These are phyloP conservation scores for Euwallacea fornicatus DNA, from an alignment of 1,140 invertebrate species.

Conservation along the genomic window DNA sequence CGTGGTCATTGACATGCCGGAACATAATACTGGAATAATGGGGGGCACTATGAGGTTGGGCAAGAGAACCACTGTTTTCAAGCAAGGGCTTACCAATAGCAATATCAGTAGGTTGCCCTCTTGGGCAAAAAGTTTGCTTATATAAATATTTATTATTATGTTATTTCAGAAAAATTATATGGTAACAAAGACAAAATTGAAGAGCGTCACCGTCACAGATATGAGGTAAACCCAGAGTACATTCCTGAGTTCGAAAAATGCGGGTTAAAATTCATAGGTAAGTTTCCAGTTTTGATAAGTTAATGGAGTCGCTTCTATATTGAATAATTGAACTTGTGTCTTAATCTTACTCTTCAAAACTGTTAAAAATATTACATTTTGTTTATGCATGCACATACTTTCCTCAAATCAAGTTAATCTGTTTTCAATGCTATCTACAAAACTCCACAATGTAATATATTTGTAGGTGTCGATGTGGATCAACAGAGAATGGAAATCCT, in stretches of 20 bases:
- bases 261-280: slow-evolving; percentile 91
- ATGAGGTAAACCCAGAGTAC: slow-evolving; percentile 92
- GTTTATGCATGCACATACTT: too few species aligned
- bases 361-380: too few species aligned
- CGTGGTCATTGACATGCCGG: slow-evolving; percentile 98
- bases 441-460: neutral
- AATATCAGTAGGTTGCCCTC: slow-evolving; percentile 66
- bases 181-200: slow-evolving; percentile 80
- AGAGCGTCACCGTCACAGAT: slow-evolving; percentile 96
- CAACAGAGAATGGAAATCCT: slow-evolving; percentile 84
- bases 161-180: slow-evolving; percentile 75
- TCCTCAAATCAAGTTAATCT: too few species aligned
- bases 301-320: neutral
- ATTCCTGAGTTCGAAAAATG: slow-evolving; percentile 75
- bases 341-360: too few species aligned
- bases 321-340: neutral
- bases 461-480: slow-evolving; percentile 65
- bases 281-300: slow-evolving; percentile 36
- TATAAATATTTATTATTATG: neutral
- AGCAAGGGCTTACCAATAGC: slow-evolving; percentile 55
- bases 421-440: too few species aligned
- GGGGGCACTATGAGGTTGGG: slow-evolving; percentile 99
- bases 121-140: neutral
- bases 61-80: slow-evolving; percentile 84
- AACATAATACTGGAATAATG: slow-evolving; percentile 90